A percentile compares a stretch with the other conserved stretches of the same genome.
These are phyloP conservation scores for Vireo altiloquus DNA, from an alignment of 2,113 vertebrate genomes.

Conservation along the genomic window DNA sequence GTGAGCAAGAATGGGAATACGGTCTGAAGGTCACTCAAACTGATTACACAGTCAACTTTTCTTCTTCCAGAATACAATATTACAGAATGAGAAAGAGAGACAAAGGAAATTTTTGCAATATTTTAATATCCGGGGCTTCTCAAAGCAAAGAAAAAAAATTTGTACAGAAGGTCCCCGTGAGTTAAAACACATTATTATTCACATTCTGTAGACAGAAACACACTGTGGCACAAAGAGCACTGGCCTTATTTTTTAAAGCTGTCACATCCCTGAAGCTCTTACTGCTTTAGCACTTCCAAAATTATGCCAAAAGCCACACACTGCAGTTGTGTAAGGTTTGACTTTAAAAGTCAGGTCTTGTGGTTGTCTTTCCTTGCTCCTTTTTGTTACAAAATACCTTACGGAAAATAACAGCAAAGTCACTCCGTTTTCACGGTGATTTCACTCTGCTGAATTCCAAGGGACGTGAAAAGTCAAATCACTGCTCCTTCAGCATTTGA, in stretches of 20 bases:
- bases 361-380: not conserved
- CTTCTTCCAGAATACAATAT: not conserved
- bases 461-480: not conserved
- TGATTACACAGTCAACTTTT: not conserved
- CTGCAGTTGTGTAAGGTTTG: not conserved
- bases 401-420: not conserved
- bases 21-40: not conserved
- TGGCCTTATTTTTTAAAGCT: not conserved
- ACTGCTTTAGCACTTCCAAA: not conserved
- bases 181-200: not conserved
- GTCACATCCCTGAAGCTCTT: not conserved
- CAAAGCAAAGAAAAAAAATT: not conserved
- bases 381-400: not conserved
- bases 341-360: not conserved
- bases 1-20: rapidly evolving
- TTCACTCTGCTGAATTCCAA: not conserved
- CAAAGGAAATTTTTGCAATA: not conserved
- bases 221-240: not conserved
- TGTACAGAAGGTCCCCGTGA: not conserved
- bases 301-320: not conserved
- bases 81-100: not conserved
- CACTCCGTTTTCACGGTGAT: not conserved
- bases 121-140: not conserved
- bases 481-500: not conserved
- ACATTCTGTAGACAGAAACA: not conserved